Conservation (phyloP, 1,140 invertebrate genomes). For the Heliconius melpomene region DNA sequence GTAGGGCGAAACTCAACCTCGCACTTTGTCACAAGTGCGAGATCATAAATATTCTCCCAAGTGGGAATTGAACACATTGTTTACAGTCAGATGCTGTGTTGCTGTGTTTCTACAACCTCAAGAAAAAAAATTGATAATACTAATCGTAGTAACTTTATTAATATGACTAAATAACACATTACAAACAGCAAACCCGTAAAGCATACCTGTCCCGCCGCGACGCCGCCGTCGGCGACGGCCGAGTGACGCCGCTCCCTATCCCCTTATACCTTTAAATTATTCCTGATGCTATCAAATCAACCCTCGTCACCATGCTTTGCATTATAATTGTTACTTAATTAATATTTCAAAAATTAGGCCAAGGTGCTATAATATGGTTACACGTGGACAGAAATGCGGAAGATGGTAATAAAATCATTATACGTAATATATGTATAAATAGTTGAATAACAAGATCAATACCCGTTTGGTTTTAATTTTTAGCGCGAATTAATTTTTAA, state of each 20-base stretch:
- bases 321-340: slow-evolving; percentile 25
- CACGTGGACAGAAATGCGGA: not conserved
- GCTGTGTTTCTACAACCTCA: too few species aligned
- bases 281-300: slow-evolving; percentile 39
- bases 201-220: slow-evolving; percentile 28
- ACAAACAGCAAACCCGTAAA: slow-evolving; percentile 15
- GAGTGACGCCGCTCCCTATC: slow-evolving; percentile 24
- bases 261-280: slow-evolving; percentile 36
- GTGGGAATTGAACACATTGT: too few species aligned
- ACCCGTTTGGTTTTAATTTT: not conserved
- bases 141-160: not conserved
- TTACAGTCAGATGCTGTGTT: too few species aligned
- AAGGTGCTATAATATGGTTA: slow-evolving; percentile 24
- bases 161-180: slow-evolving; percentile 8
- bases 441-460: not conserved
- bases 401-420: too few species aligned
- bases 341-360: slow-evolving; percentile 35
- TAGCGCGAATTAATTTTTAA: too few species aligned
- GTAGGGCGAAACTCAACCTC: too few species aligned
- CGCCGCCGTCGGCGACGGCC: slow-evolving; percentile 29
- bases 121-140: too few species aligned
- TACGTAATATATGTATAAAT: not conserved
- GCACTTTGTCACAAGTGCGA: too few species aligned
- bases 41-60: too few species aligned
- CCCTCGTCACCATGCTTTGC: slow-evolving; percentile 20